A percentile compares a stretch with the other conserved stretches of the same genome.
Evolutionary conservation across 2,888 invertebrate genomes (phyloP).

Genomic region (Trachelus tabidus): DNA sequence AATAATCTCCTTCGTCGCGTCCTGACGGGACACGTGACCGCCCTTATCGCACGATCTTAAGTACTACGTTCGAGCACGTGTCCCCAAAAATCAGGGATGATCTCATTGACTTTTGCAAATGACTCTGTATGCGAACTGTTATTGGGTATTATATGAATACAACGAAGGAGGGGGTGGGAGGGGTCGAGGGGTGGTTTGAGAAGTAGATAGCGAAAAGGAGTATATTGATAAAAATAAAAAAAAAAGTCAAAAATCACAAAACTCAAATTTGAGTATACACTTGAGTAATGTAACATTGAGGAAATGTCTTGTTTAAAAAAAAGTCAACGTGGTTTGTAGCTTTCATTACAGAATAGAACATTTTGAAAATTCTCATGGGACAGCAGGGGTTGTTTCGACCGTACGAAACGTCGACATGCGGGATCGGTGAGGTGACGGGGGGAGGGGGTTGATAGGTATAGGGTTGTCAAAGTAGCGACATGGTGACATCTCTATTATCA

Average conservation of each 20-base stretch:
- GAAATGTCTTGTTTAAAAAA: not conserved
- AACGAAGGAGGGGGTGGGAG: not conserved
- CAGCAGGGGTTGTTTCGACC: constrained; percentile 21
- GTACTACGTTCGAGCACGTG: constrained; percentile 50
- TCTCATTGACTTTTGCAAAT: constrained; percentile 53
- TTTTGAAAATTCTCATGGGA: constrained; percentile 51
- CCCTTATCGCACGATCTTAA: constrained; percentile 59
- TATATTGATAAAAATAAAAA: not conserved
- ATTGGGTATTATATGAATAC: not conserved
- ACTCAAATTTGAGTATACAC: not conserved
- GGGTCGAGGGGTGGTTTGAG: not conserved
- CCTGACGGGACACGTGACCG: constrained; percentile 49
- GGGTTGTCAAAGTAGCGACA: constrained; percentile 64
- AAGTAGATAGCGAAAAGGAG: not conserved
- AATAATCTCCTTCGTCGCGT: constrained; percentile 4
- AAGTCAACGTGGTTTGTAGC: not conserved
- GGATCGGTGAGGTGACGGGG: constrained; percentile 4
- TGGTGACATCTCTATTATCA: constrained; percentile 66
- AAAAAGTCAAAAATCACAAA: no score
- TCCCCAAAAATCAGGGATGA: constrained; percentile 35
- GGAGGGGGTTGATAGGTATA: constrained; percentile 34
- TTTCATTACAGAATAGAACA: constrained; percentile 23
- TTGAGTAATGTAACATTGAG: not conserved
- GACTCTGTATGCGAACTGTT: constrained; percentile 25
- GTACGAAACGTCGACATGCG: constrained; percentile 17